Percentiles rank a stretch among this genome's conserved stretches.
Conservation (phyloP, 2,113 vertebrate genomes). For the Hoplias malabaricus region DNA sequence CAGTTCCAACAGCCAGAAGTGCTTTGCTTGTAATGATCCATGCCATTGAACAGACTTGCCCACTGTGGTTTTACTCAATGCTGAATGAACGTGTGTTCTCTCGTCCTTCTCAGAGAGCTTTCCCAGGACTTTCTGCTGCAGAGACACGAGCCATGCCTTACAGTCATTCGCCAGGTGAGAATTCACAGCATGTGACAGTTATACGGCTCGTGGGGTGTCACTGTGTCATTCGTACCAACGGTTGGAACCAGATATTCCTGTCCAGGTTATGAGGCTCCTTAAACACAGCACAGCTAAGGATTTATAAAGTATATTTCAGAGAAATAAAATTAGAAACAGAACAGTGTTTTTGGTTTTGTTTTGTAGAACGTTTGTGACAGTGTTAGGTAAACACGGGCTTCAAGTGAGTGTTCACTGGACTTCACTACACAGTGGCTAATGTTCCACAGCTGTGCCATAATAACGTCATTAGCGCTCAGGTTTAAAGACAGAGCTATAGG, state of each 20-base stretch:
- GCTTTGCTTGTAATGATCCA: not conserved
- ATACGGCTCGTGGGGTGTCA: slow-evolving; percentile 19
- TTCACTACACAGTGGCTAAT: not conserved
- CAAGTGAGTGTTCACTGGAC: not conserved
- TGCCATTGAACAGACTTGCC: not conserved
- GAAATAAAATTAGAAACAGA: too few species aligned
- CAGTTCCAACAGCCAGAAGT: not conserved
- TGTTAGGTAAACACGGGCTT: too few species aligned
- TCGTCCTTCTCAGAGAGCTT: slow-evolving; percentile 63
- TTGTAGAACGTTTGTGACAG: too few species aligned
- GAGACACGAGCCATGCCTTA: slow-evolving; percentile 56
- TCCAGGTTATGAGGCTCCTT: not conserved
- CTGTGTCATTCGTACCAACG: slow-evolving; percentile 16
- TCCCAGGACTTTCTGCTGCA: slow-evolving; percentile 49
- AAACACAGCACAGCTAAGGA: not conserved
- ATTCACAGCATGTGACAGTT: slow-evolving; percentile 45
- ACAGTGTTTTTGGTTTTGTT: too few species aligned
- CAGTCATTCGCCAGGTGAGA: slow-evolving; percentile 73
- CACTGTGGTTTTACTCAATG: not conserved
- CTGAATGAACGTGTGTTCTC: slow-evolving; percentile 25
- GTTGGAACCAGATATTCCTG: slow-evolving; percentile 15
- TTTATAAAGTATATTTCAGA: too few species aligned
- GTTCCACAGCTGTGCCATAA: not conserved
- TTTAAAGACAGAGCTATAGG: slow-evolving; percentile 3
- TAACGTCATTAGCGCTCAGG: slow-evolving; percentile 3